Evolutionary conservation across 2,888 invertebrate genomes (phyloP).

Genomic region (Nycteola revayana): DNA sequence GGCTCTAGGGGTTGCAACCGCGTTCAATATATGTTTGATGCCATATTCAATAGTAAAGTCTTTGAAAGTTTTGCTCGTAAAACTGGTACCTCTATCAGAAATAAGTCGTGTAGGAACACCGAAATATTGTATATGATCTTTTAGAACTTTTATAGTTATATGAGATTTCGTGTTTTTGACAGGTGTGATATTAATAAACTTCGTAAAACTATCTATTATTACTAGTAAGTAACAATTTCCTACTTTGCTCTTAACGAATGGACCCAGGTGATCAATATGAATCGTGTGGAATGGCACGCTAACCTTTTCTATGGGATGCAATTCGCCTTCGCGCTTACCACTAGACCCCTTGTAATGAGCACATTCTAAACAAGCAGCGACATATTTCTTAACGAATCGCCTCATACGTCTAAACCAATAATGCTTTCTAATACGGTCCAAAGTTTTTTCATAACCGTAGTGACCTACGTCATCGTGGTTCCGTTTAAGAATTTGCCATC

Average conservation of each 20-base stretch:
- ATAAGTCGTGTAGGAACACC: slow-evolving; percentile 1
- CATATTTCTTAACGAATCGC: slow-evolving; percentile 7
- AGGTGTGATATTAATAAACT: background rate
- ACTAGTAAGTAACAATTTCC: slow-evolving; percentile 2
- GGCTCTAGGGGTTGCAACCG: background rate
- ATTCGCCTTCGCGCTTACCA: slow-evolving; percentile 11
- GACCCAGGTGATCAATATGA: slow-evolving; percentile 2
- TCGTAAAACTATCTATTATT: slow-evolving; percentile 1
- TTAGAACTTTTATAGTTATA: background rate
- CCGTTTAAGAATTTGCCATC: slow-evolving; percentile 25
- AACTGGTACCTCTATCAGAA: background rate
- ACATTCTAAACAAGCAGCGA: slow-evolving; percentile 6
- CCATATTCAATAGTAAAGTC: background rate
- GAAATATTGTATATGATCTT: background rate
- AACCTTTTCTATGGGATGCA: slow-evolving; percentile 1
- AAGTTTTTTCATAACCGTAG: slow-evolving; percentile 25
- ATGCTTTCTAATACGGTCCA: background rate
- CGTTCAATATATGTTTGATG: background rate
- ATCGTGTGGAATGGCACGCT: slow-evolving; percentile 1
- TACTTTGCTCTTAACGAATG: background rate
- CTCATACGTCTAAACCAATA: slow-evolving; percentile 9
- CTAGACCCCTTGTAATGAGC: slow-evolving; percentile 4
- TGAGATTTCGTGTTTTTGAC: background rate
- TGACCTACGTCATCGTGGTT: slow-evolving; percentile 32
- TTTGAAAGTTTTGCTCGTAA: background rate